These are phyloP conservation scores for Epizoanthus stellaris DNA, from an alignment of 92 coral and sea anemone genomes.

Conservation along the genomic window DNA sequence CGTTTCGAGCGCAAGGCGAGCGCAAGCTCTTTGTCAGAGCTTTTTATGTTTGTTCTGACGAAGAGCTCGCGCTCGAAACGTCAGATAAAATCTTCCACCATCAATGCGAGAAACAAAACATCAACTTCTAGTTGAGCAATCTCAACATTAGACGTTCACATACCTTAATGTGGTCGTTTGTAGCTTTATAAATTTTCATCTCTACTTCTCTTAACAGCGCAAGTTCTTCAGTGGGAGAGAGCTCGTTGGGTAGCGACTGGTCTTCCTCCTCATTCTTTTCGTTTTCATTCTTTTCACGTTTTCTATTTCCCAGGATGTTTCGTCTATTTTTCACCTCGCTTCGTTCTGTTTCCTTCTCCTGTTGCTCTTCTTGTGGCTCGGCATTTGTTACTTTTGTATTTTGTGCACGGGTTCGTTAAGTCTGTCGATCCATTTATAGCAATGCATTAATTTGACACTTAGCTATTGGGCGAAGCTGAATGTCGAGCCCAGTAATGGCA, in stretches of 20 bases:
- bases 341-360: neutral
- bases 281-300: neutral
- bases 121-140: no score
- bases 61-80: no score
- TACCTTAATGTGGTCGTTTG: constrained; percentile 76
- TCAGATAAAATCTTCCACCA: no score
- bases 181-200: constrained; percentile 58
- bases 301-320: neutral
- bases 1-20: no score
- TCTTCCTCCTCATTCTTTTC: neutral
- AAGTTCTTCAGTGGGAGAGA: constrained; percentile 63
- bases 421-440: no score
- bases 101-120: neutral
- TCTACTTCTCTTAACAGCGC: constrained; percentile 73
- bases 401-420: no score
- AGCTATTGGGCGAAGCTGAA: no score
- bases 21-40: no score
- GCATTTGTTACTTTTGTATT: no score
- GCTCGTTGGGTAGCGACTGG: constrained; percentile 22
- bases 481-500: no score
- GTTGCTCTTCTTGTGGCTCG: neutral
- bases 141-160: neutral
- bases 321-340: neutral
- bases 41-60: no score
- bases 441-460: no score